Evolutionary conservation across 2,113 vertebrate genomes (phyloP).

Genomic region (Microcebus ravelobensis): DNA sequence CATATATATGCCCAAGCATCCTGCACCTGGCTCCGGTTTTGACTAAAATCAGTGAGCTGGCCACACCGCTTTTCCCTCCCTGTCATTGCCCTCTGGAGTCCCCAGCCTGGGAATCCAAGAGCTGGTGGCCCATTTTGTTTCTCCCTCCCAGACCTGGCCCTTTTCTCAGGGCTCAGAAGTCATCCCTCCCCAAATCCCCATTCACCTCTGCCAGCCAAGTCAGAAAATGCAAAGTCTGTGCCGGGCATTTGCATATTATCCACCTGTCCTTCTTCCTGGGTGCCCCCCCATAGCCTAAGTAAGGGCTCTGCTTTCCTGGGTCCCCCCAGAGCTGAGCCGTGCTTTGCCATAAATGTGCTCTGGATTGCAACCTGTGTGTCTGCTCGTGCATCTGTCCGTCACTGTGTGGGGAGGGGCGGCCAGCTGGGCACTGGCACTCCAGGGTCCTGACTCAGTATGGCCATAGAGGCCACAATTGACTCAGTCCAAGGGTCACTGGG

Average conservation of each 20-base stretch:
- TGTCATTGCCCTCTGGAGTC: neutral
- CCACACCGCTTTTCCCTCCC: neutral
- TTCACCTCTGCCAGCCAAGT: neutral
- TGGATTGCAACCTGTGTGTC: slow-evolving; percentile 40
- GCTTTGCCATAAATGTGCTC: slow-evolving; percentile 56
- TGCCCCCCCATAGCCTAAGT: neutral
- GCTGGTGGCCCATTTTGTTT: neutral
- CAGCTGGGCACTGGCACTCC: neutral
- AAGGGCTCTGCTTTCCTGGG: neutral
- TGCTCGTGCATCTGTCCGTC: neutral
- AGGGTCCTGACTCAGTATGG: neutral
- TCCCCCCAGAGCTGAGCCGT: neutral
- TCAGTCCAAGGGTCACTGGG: slow-evolving; percentile 77
- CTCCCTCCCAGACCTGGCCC: neutral
- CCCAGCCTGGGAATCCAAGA: neutral
- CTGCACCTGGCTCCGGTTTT: neutral
- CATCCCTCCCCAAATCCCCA: neutral
- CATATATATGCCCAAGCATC: rapidly evolving
- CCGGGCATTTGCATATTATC: slow-evolving; percentile 59
- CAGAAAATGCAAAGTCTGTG: slow-evolving; percentile 57
- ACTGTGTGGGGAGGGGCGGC: neutral
- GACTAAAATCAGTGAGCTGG: neutral
- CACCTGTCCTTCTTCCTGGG: neutral
- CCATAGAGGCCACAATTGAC: neutral
- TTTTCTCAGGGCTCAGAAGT: neutral